These are phyloP conservation scores for Liasis olivaceus DNA, from an alignment of 2,797 vertebrate species.

Conservation along the genomic window DNA sequence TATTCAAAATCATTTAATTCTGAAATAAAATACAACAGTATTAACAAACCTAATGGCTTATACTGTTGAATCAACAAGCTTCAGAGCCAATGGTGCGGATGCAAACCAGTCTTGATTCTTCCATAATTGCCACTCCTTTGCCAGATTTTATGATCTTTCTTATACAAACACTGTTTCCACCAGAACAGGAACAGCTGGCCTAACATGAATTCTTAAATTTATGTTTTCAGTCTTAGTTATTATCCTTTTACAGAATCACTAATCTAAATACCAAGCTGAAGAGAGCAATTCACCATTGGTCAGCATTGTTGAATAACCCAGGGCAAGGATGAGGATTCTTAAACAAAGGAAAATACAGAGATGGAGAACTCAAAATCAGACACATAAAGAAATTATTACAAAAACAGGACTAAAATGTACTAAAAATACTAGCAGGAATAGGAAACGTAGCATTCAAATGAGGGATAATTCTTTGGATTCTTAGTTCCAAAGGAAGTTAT, in stretches of 20 bases:
- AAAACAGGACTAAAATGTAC: background rate
- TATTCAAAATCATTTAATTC: constrained; percentile 53
- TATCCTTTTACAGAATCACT: background rate
- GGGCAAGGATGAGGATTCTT: background rate
- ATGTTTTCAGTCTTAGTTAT: background rate
- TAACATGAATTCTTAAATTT: background rate
- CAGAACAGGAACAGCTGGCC: background rate
- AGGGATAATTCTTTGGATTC: background rate
- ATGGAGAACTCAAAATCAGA: background rate
- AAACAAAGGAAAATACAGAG: background rate
- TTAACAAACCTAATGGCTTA: constrained; percentile 4
- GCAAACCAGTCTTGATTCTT: background rate
- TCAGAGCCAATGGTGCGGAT: background rate
- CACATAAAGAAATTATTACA: background rate
- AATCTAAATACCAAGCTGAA: constrained; percentile 3
- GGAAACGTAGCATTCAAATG: background rate
- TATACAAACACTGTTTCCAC: background rate
- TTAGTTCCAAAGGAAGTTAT: background rate
- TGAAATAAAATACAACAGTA: constrained; percentile 7
- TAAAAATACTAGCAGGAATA: background rate
- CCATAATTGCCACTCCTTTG: background rate
- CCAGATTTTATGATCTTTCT: background rate
- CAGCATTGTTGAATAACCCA: background rate
- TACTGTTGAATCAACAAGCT: background rate
- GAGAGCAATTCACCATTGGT: background rate